These are phyloP conservation scores for Laterallus jamaicensis DNA, from an alignment of 2,113 vertebrate genomes.

Conservation along the genomic window DNA sequence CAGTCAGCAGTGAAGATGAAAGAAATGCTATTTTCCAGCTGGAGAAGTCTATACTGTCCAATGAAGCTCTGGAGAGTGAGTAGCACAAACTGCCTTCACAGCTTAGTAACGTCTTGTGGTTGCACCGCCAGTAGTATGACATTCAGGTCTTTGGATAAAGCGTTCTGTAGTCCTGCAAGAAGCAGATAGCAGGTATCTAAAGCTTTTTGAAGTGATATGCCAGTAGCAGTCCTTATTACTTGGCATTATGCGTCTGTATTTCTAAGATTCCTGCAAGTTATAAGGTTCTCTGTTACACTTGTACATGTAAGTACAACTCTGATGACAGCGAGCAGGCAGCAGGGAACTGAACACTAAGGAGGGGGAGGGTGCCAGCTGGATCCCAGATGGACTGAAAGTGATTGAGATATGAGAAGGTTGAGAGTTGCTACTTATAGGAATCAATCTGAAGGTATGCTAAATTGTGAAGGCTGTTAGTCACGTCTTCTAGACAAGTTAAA, in stretches of 20 bases:
- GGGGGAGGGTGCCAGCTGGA: not conserved
- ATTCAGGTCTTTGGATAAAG: not conserved
- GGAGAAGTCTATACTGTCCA: conserved; percentile 81
- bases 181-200: not conserved
- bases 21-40: conserved; percentile 88
- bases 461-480: not conserved
- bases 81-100: not conserved
- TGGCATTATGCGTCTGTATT: not conserved
- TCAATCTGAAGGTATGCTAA: not conserved
- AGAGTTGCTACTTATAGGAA: not conserved
- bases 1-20: conserved; percentile 93
- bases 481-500: not conserved
- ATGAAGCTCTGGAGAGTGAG: conserved; percentile 84
- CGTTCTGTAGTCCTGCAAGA: not conserved
- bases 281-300: not conserved
- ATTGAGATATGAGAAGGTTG: not conserved
- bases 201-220: not conserved
- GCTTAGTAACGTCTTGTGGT: not conserved
- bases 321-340: not conserved
- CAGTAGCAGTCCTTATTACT: not conserved
- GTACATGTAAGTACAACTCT: not conserved
- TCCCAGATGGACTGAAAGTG: not conserved
- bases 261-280: not conserved
- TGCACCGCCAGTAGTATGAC: not conserved
- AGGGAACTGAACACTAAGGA: not conserved